Evolutionary conservation across 2,113 vertebrate species (phyloP).

Genomic region (Onychorhynchus coronatus): DNA sequence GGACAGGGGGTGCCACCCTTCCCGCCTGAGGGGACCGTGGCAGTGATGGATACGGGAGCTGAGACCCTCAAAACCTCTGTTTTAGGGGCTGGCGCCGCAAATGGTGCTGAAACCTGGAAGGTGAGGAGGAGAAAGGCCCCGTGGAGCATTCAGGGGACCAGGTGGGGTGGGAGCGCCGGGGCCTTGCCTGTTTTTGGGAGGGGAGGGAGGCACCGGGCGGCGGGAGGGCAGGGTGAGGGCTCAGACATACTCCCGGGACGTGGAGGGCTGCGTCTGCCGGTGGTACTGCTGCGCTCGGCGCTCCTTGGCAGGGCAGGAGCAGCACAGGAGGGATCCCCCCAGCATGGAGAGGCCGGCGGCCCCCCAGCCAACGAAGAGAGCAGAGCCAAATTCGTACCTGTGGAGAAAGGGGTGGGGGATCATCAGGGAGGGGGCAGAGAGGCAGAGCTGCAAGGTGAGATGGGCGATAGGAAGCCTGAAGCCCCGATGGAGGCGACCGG

Average conservation of each 20-base stretch:
- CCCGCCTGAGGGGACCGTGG: background rate
- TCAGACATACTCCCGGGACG: constrained; percentile 94
- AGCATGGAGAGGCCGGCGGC: constrained; percentile 86
- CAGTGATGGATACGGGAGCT: fast-evolving
- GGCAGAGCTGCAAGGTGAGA: background rate
- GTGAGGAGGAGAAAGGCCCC: background rate
- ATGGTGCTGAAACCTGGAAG: background rate
- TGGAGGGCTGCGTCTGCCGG: constrained; percentile 83
- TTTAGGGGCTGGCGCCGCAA: background rate
- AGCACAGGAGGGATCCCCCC: constrained; percentile 92
- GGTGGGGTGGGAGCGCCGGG: fast-evolving
- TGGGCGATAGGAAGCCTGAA: fast-evolving
- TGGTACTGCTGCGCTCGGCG: constrained; percentile 86
- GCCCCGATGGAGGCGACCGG: background rate
- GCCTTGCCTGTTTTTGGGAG: background rate
- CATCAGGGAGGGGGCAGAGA: background rate
- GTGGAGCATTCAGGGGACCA: background rate
- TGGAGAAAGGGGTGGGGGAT: background rate
- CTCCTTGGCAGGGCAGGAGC: constrained; percentile 87
- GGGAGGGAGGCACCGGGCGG: background rate
- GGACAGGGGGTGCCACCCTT: fast-evolving
- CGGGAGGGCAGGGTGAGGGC: background rate
- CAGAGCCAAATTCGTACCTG: constrained; percentile 94
- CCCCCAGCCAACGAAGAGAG: constrained; percentile 93
- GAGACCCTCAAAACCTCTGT: fast-evolving